A percentile compares a stretch with the other conserved stretches of the same genome.
Evolutionary conservation across 2,888 invertebrate species (phyloP).

Genomic region (Liposcelis brunnea): DNA sequence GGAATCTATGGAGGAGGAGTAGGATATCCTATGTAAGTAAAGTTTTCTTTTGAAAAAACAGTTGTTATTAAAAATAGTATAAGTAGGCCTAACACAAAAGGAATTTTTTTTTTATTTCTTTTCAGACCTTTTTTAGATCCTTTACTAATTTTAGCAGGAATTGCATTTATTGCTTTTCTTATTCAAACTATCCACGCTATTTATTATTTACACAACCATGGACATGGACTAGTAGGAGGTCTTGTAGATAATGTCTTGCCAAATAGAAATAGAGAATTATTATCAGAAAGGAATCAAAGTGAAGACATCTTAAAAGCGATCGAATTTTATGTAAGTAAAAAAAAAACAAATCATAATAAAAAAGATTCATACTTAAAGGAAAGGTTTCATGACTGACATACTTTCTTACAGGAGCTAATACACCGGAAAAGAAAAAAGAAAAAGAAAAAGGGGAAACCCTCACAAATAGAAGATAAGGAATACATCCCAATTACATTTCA

Average conservation of each 20-base stretch:
- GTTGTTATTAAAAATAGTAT: too few relatives aligned
- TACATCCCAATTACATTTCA: too few relatives aligned
- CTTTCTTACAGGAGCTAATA: too few relatives aligned
- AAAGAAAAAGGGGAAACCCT: too few relatives aligned
- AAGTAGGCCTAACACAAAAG: too few relatives aligned
- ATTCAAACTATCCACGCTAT: not conserved
- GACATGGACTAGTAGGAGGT: not conserved
- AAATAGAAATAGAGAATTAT: not conserved
- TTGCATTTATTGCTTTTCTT: constrained; percentile 5
- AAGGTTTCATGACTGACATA: too few relatives aligned
- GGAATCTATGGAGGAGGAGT: too few relatives aligned
- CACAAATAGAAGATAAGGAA: too few relatives aligned
- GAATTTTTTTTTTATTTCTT: not conserved
- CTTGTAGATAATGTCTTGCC: not conserved
- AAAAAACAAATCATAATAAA: not conserved
- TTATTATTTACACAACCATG: not conserved
- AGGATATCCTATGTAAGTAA: too few relatives aligned
- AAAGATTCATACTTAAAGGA: too few relatives aligned
- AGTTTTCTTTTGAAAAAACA: too few relatives aligned
- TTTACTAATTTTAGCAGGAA: not conserved
- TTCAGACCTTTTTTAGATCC: constrained; percentile 5
- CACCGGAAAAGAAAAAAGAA: too few relatives aligned
- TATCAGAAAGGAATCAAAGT: not conserved
- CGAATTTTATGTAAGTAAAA: constrained; percentile 6
- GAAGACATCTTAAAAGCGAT: constrained; percentile 1